Conservation (phyloP, 2,113 vertebrate genomes). For the Pristiophorus japonicus region DNA sequence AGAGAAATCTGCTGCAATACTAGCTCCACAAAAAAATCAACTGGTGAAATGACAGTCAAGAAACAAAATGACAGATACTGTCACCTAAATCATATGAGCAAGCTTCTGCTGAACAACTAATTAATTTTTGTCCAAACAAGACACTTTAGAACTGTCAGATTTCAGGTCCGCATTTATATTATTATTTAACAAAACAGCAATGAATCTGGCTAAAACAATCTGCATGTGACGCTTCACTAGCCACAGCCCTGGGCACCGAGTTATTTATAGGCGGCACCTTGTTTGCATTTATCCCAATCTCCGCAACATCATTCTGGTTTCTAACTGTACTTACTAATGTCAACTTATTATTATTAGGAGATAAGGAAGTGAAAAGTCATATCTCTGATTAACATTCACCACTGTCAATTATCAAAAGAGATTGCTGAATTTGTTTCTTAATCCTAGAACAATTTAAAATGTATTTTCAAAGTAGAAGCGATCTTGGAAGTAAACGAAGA, state of each 20-base stretch:
- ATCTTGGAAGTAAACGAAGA: too few relatives aligned
- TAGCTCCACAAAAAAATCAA: conserved; percentile 29
- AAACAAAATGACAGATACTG: conserved; percentile 31
- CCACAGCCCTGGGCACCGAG: neutral
- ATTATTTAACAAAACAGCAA: conserved; percentile 35
- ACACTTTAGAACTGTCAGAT: conserved; percentile 10
- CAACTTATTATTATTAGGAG: neutral
- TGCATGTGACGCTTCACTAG: conserved; percentile 18
- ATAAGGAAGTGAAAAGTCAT: neutral
- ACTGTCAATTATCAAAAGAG: neutral
- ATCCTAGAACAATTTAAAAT: neutral
- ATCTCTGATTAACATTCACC: neutral
- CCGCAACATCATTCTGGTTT: neutral
- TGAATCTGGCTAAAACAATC: conserved; percentile 20
- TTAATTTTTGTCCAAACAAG: conserved; percentile 35
- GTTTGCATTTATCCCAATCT: conserved; percentile 6
- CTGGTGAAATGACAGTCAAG: neutral
- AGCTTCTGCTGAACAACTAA: conserved; percentile 23
- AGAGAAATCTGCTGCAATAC: neutral
- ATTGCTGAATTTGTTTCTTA: neutral
- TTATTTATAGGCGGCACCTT: conserved; percentile 16
- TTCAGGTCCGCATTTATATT: conserved; percentile 17
- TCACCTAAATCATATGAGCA: neutral
- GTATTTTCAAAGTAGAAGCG: neutral
- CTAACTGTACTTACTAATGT: neutral